phyloP scores from a whole-genome alignment of 2,797 vertebrate genomes.

The Neosalanx taihuensis region DNA sequence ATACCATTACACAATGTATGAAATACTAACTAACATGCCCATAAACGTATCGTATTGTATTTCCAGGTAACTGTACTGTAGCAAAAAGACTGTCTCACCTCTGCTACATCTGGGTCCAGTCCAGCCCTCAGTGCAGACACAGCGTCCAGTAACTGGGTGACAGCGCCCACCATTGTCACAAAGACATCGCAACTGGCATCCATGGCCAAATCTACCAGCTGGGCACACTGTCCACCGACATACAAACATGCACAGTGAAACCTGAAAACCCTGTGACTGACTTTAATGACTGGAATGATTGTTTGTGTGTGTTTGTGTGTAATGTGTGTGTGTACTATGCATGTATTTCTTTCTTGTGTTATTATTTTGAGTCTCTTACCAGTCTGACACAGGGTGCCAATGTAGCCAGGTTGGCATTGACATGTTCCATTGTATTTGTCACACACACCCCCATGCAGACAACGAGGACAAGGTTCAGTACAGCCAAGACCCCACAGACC shows the following conservation, averaged over 20 bases:
- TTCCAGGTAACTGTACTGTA: neutral
- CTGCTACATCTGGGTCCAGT: conserved; percentile 72
- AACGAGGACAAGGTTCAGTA: conserved; percentile 71
- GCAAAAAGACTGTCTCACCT: conserved; percentile 54
- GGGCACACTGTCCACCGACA: conserved; percentile 67
- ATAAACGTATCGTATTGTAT: neutral
- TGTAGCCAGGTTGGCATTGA: conserved; percentile 68
- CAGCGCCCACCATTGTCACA: conserved; percentile 76
- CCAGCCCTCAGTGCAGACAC: conserved; percentile 77
- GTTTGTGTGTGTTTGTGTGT: neutral
- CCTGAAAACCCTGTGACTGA: neutral
- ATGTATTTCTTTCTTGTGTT: too few relatives aligned
- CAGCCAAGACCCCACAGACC: conserved; percentile 80
- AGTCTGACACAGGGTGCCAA: conserved; percentile 71
- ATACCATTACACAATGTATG: neutral
- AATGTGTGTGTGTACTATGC: neutral
- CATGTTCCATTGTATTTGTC: conserved; percentile 69
- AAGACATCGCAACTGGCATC: conserved; percentile 72
- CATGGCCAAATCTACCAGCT: conserved; percentile 68
- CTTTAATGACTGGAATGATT: neutral
- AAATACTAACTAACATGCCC: neutral
- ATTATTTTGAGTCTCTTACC: conserved; percentile 57
- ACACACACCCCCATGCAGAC: conserved; percentile 70
- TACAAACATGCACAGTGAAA: conserved; percentile 10
- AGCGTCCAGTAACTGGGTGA: conserved; percentile 69